phyloP scores from a whole-genome alignment of 2,797 vertebrate genomes.

The Oreonectes daqikongensis region DNA sequence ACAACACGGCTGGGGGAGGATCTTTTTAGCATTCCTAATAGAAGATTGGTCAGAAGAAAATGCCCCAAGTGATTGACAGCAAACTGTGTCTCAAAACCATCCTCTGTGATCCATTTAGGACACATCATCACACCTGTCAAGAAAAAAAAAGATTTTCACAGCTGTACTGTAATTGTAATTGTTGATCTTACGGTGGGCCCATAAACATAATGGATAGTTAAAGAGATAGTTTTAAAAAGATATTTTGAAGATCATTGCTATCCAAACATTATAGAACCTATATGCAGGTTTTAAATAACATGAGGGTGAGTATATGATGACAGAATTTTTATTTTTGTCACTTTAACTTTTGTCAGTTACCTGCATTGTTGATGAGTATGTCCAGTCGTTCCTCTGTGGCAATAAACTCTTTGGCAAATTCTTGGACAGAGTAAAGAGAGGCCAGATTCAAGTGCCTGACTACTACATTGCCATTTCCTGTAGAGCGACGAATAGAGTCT shows the following conservation, averaged over 20 bases:
- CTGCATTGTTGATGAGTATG: slow-evolving; percentile 80
- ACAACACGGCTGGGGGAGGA: slow-evolving; percentile 74
- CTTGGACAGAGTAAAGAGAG: slow-evolving; percentile 69
- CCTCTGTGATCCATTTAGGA: slow-evolving; percentile 75
- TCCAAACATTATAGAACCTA: no score
- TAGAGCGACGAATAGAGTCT: slow-evolving; percentile 63
- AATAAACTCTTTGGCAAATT: slow-evolving; percentile 71
- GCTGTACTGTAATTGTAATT: no score
- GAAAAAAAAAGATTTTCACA: no score
- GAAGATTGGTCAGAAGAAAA: slow-evolving; percentile 76
- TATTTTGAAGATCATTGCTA: no score
- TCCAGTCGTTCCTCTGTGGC: slow-evolving; percentile 74
- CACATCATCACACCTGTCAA: slow-evolving; percentile 80
- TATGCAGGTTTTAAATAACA: no score
- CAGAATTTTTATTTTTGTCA: no score
- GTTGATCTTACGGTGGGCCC: background rate
- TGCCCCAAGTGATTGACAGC: slow-evolving; percentile 80
- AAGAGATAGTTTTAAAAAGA: no score
- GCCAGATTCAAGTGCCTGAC: slow-evolving; percentile 74
- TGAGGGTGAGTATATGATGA: no score
- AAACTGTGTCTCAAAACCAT: slow-evolving; percentile 78
- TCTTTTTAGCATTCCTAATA: slow-evolving; percentile 70
- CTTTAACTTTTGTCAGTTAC: slow-evolving; percentile 47
- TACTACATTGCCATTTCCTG: slow-evolving; percentile 74
- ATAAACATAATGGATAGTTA: no score